phyloP scores from a whole-genome alignment of 2,113 vertebrate genomes.

The Lamprotornis superbus region DNA sequence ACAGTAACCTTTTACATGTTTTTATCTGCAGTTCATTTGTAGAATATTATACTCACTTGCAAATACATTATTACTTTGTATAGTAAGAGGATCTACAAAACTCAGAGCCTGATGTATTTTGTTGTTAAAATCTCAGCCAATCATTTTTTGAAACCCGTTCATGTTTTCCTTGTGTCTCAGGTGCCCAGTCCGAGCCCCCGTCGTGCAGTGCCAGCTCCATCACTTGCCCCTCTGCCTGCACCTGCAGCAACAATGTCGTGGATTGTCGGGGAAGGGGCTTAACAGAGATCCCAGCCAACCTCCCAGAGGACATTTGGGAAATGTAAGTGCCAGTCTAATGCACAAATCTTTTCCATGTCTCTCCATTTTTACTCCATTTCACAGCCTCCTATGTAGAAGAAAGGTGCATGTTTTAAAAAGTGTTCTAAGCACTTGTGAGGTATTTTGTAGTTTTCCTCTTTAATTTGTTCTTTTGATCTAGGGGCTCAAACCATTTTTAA shows the following conservation, averaged over 20 bases:
- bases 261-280: conserved; percentile 93
- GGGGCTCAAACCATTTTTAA: not conserved
- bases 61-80: not conserved
- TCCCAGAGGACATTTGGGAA: conserved; percentile 93
- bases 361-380: not conserved
- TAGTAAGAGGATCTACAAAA: not conserved
- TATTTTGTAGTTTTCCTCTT: not conserved
- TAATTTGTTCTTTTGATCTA: not conserved
- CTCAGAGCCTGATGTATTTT: not conserved
- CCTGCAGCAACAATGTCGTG: conserved; percentile 96
- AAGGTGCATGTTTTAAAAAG: rapidly evolving
- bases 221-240: conserved; percentile 89
- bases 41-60: not conserved
- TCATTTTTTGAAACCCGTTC: not conserved
- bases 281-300: conserved; percentile 90
- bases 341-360: not conserved
- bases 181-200: conserved; percentile 79
- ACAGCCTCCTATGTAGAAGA: not conserved
- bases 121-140: not conserved
- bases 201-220: conserved; percentile 88
- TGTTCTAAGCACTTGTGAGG: not conserved
- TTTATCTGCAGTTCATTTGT: not conserved
- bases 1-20: not conserved
- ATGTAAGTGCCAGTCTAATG: conserved; percentile 81
- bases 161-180: conserved; percentile 62